Conservation (phyloP, 2,888 invertebrate species). For the Synergus laeviventris region DNA sequence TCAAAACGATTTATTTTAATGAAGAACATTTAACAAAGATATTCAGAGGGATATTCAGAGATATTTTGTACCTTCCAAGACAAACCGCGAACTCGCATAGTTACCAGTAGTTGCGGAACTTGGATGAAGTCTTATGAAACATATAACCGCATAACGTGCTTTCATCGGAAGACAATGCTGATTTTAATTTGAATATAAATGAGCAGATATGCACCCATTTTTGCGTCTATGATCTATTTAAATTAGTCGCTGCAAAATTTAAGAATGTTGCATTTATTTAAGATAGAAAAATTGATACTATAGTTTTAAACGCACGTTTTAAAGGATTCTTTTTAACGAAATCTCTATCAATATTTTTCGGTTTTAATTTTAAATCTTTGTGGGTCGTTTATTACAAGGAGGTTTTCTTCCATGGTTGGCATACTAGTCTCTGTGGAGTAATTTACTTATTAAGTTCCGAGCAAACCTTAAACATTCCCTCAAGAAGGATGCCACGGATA, state of each 20-base stretch:
- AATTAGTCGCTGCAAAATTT: background rate
- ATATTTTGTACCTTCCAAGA: slow-evolving; percentile 53
- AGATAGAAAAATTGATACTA: background rate
- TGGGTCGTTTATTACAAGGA: background rate
- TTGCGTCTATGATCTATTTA: background rate
- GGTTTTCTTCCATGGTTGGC: slow-evolving; percentile 38
- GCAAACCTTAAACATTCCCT: slow-evolving; percentile 72
- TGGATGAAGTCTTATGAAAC: slow-evolving; percentile 24
- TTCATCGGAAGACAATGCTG: background rate
- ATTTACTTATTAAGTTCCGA: slow-evolving; percentile 76
- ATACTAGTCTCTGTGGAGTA: slow-evolving; percentile 66
- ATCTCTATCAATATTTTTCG: background rate
- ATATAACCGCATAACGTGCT: slow-evolving; percentile 3
- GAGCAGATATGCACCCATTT: background rate
- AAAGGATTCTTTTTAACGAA: background rate
- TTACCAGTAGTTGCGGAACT: slow-evolving; percentile 57
- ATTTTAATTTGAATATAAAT: background rate
- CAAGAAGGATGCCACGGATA: slow-evolving; percentile 71
- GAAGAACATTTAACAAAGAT: background rate
- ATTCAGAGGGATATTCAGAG: background rate
- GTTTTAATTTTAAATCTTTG: background rate
- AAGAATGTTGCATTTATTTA: background rate
- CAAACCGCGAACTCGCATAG: slow-evolving; percentile 60
- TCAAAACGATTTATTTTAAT: background rate
- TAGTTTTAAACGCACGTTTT: background rate